Base-by-base conservation (phyloP, 2,797 vertebrate genomes). In the Leuciscus waleckii region DNA sequence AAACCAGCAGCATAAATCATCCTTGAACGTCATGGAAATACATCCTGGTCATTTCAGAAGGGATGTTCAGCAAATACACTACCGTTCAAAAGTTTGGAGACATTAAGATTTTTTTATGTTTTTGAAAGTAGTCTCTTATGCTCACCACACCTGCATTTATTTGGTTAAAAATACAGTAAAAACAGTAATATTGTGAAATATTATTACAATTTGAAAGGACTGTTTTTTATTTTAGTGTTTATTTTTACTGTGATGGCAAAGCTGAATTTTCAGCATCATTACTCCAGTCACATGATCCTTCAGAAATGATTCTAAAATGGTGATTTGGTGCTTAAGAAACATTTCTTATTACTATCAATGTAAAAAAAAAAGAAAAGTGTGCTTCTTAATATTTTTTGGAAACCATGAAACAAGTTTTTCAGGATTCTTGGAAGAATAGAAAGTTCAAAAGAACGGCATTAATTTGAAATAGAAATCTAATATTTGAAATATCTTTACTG, bases 21-120 rank as follows among this genome's bases (percentile, higher is more conserved):
- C 35, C 19, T 68, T 68, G 19, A 37, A 10, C 8, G 9, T 21
- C 32, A 23, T 69, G 67, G 19, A 69, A 69, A 37, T 69, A 39
- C 39, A 43, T 26, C 37, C 54, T 61, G 54, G 56, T 43, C 2
- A 11, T 63, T 78, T 61, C 16, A 78, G 37, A 35, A 77, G 54
- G 35, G 8, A 43, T 78, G n/a, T 43, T 39, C 37, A 63, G 9
- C n/a, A 78, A 78, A 78, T n/a, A 63, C 37, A 39, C 74, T 39
- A 39, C 51, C 14, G 13, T 39, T 58, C 51, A 43, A 69, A 69
- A 41, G 56, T 63, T 29, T 78, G 56, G 21, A n/a, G 39, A 5
- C n/a, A 17, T 7, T 37, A 43, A 41, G 75, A 41, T 78, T 61
- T 58, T 41, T 23, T 5, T n/a, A 39, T 78, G 14, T 61, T 26